Evolutionary conservation across 2,888 invertebrate genomes (phyloP), one percentile per base, ranked within the genome.

Genomic region (Torymus auratus): DNA sequence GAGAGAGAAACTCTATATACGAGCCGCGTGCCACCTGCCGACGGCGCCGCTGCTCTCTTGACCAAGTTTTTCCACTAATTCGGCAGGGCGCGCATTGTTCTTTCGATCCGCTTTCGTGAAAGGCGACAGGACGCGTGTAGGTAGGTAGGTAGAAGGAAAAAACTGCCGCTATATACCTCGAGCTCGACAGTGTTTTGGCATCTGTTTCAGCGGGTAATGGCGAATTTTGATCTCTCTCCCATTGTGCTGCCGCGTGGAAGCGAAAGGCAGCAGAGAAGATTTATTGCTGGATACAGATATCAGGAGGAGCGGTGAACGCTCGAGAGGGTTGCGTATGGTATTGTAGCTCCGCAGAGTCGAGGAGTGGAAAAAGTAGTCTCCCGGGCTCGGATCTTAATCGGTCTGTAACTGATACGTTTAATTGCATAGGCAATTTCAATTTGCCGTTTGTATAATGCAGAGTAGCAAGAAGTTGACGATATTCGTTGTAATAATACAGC

Each of bases 21-120:
- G 23, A 69, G 83, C 78, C 81, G 80, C 83, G 85, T 88, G 87
- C 87, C 88, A 88, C 88, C 88, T 88, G 88, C 88, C 17, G 13
- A 0, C 17, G 13, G 0, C 17, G 15, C 53, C 41, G 50, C 56
- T 61, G 72, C 58, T 72, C 78, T 83, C 75, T 79, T 74, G 64
- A 78, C 77, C 73, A 75, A 81, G 53, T 81, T 80, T 81, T 81
- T 68, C 81, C 75, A 41, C 67, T 67, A 28, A 80, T 76, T 62
- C 62, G 56, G 23, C 15, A n/a, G 41, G 41, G 41, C 41, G 5
- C 7, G 7, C 7, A 41, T 41, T 41, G 41, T 41, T 41, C 41
- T 41, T 41, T 41, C 41, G 41, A 41, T 41, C 41, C 41, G 41
- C 41, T 41, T 41, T 41, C 41, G 7, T 41, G 41, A 41, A 41